phyloP scores from a whole-genome alignment of 2,888 invertebrate genomes.

The Hedychridium roseum region DNA sequence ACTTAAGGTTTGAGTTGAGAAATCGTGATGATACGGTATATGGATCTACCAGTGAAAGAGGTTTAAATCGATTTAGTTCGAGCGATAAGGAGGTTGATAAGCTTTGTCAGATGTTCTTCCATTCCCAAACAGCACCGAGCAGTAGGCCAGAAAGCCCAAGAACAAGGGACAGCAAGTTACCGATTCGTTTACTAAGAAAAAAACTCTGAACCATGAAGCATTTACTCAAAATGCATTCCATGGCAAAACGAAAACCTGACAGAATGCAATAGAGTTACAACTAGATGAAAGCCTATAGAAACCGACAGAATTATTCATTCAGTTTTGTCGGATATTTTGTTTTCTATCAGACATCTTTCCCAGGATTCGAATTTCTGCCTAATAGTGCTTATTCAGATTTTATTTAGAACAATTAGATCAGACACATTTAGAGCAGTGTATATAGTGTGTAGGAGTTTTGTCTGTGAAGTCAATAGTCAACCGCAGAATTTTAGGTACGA shows the following conservation, averaged over 20 bases:
- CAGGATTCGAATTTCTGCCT: too few relatives aligned
- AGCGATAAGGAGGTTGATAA: conserved; percentile 59
- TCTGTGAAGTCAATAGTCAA: too few relatives aligned
- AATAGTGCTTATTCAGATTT: conserved; percentile 7
- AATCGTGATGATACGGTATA: conserved; percentile 23
- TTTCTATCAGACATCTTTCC: too few relatives aligned
- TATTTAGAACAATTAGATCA: neutral
- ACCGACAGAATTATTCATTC: too few relatives aligned
- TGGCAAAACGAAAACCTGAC: too few relatives aligned
- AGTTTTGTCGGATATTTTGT: too few relatives aligned
- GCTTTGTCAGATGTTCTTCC: conserved; percentile 44
- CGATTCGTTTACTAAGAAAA: conserved; percentile 46
- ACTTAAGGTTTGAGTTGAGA: conserved; percentile 40
- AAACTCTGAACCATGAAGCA: conserved; percentile 34
- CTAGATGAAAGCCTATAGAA: too few relatives aligned
- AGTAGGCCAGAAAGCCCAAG: conserved; percentile 16
- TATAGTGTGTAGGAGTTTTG: too few relatives aligned
- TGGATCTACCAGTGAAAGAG: conserved; percentile 30
- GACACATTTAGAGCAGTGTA: too few relatives aligned
- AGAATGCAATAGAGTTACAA: too few relatives aligned
- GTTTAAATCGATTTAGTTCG: conserved; percentile 50
- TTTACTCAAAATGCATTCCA: conserved; percentile 12
- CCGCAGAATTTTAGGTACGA: too few relatives aligned
- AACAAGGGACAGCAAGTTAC: conserved; percentile 43
- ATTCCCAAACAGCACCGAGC: conserved; percentile 29